A percentile compares a stretch with the other conserved stretches of the same genome.
Evolutionary conservation across 2,797 vertebrate species (phyloP).

Genomic region (Lepilemur ruficaudatus): DNA sequence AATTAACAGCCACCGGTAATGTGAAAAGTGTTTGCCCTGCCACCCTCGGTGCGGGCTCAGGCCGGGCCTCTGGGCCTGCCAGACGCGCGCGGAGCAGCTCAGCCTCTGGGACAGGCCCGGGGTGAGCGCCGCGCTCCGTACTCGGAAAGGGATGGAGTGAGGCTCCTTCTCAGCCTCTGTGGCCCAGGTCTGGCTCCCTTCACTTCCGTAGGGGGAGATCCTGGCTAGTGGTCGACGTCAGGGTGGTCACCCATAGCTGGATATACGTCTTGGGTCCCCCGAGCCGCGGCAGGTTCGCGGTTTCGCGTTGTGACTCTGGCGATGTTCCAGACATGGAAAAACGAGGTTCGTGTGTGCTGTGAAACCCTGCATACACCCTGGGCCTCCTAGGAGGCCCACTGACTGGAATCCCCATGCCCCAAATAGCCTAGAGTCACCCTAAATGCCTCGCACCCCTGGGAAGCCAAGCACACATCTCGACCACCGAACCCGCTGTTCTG

Average conservation of each 20-base stretch:
- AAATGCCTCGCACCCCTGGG: not conserved
- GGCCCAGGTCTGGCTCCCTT: not conserved
- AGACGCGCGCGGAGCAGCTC: slow-evolving; percentile 74
- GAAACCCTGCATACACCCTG: not conserved
- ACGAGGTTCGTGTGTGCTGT: not conserved
- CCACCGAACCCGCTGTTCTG: not conserved
- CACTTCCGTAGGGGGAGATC: not conserved
- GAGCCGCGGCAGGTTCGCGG: not conserved
- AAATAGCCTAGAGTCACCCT: slow-evolving; percentile 6
- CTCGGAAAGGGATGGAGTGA: not conserved
- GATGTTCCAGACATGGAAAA: slow-evolving; percentile 34
- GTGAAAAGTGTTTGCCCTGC: slow-evolving; percentile 82
- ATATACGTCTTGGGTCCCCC: not conserved
- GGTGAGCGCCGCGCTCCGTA: not conserved
- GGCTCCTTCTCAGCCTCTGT: not conserved
- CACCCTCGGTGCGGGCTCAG: slow-evolving; percentile 72
- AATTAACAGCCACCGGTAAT: slow-evolving; percentile 83
- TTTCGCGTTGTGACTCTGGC: slow-evolving; percentile 8
- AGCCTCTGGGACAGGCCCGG: slow-evolving; percentile 73
- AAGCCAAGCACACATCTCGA: slow-evolving; percentile 3
- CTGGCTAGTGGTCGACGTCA: not conserved
- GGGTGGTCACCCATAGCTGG: not conserved
- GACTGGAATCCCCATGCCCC: not conserved
- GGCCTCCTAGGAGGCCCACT: not conserved
- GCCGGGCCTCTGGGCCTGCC: slow-evolving; percentile 79